Evolutionary conservation across 2,888 invertebrate species (phyloP).

Genomic region (Zelleria hepariella): DNA sequence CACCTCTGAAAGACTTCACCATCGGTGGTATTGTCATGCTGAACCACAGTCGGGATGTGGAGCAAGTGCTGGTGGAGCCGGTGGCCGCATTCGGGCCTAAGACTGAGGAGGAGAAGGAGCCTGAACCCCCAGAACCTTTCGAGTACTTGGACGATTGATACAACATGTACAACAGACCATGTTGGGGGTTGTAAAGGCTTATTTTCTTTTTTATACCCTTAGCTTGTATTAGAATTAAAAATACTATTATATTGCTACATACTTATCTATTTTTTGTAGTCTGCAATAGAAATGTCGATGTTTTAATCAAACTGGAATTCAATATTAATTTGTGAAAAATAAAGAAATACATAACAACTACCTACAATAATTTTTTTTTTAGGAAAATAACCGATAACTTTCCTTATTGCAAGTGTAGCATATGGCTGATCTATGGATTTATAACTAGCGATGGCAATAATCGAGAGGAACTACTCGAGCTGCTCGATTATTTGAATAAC

Average conservation of each 20-base stretch:
- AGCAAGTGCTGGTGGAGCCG: conserved; percentile 91
- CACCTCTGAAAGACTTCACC: conserved; percentile 90
- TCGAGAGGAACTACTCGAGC: too few relatives aligned
- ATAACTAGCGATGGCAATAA: too few relatives aligned
- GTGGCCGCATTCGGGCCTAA: conserved; percentile 93
- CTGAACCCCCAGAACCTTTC: conserved; percentile 97
- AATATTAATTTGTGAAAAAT: too few relatives aligned
- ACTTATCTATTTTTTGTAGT: not conserved
- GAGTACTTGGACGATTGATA: conserved; percentile 90
- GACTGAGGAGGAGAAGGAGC: conserved; percentile 95
- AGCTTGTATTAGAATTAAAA: not conserved
- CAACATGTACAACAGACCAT: conserved; percentile 19
- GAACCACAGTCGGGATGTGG: conserved; percentile 84
- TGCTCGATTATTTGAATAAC: too few relatives aligned
- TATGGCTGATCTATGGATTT: too few relatives aligned
- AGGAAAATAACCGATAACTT: too few relatives aligned
- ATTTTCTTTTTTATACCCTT: conserved; percentile 20
- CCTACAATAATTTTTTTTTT: too few relatives aligned
- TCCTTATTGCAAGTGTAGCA: too few relatives aligned
- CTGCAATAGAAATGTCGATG: not conserved
- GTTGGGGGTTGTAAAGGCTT: conserved; percentile 19
- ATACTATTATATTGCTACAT: not conserved
- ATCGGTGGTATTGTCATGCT: conserved; percentile 98
- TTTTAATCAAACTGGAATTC: not conserved
- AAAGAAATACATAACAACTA: too few relatives aligned